These are phyloP conservation scores for Aquatica leii DNA, from an alignment of 2,888 invertebrate species.

Conservation along the genomic window DNA sequence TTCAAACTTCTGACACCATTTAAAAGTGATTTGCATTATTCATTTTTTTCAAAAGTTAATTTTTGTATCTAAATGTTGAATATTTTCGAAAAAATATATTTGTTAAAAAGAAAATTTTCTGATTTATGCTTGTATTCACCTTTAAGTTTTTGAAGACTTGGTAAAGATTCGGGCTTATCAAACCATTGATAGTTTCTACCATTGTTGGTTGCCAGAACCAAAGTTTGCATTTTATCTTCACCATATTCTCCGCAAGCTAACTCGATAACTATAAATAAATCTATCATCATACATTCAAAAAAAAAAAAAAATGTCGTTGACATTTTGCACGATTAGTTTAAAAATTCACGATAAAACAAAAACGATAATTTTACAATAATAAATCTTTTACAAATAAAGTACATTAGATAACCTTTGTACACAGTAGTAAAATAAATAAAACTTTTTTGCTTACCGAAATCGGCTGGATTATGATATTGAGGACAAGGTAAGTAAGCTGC, in stretches of 20 bases:
- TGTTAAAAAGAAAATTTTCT: not conserved
- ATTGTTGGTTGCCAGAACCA: constrained; percentile 75
- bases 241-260: constrained; percentile 93
- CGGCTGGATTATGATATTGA: constrained; percentile 94
- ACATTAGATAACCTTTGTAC: too few relatives aligned
- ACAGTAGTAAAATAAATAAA: too few relatives aligned
- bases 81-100: too few relatives aligned
- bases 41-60: too few relatives aligned
- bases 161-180: constrained; percentile 65
- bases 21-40: too few relatives aligned
- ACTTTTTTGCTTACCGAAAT: constrained; percentile 87
- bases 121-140: constrained; percentile 47
- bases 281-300: too few relatives aligned
- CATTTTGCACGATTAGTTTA: too few relatives aligned
- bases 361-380: not conserved
- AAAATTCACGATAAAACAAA: too few relatives aligned
- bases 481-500: constrained; percentile 83
- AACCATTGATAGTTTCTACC: constrained; percentile 76
- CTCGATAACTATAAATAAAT: constrained; percentile 79
- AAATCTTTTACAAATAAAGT: too few relatives aligned
- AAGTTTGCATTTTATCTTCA: constrained; percentile 73
- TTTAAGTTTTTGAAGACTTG: constrained; percentile 67
- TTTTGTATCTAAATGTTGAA: too few relatives aligned
- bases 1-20: too few relatives aligned
- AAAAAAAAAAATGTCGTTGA: too few relatives aligned